Evolutionary conservation across 2,888 invertebrate genomes (phyloP).

Genomic region (Pristionchus maxplancki): DNA sequence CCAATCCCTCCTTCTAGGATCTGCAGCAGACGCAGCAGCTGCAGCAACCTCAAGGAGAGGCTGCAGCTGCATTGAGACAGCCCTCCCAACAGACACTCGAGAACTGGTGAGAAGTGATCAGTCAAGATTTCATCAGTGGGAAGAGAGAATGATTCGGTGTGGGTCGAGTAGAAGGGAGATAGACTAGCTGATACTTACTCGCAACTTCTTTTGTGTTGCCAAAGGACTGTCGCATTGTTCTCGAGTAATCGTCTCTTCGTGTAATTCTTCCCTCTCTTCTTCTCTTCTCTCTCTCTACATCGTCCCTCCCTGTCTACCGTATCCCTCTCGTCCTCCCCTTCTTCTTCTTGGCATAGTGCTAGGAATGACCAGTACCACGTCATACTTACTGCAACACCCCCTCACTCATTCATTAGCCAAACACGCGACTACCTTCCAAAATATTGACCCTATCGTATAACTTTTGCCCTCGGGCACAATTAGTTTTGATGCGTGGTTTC

Average conservation of each 20-base stretch:
- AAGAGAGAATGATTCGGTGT: neutral
- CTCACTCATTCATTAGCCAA: neutral
- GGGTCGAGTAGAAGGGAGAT: neutral
- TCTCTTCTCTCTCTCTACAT: neutral
- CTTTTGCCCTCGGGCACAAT: neutral
- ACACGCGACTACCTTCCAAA: neutral
- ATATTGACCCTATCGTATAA: neutral
- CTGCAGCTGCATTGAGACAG: slow-evolving; percentile 35
- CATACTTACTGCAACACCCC: slow-evolving; percentile 20
- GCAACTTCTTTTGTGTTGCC: neutral
- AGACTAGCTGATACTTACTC: neutral
- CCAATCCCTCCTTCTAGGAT: neutral
- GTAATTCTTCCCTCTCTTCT: slow-evolving; percentile 18
- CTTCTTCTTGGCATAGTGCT: neutral
- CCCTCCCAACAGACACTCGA: slow-evolving; percentile 35
- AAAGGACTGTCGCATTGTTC: neutral
- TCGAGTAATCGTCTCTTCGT: slow-evolving; percentile 26
- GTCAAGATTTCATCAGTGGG: slow-evolving; percentile 6
- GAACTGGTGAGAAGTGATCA: slow-evolving; percentile 12
- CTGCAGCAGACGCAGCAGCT: neutral
- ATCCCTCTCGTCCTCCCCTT: neutral
- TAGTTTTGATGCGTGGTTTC: neutral
- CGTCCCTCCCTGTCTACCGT: neutral
- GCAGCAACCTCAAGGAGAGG: neutral
- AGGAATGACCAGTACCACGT: slow-evolving; percentile 34